Evolutionary conservation across 2,113 vertebrate species (phyloP), one percentile per base, ranked within the genome.

Genomic region (Chauna torquata): DNA sequence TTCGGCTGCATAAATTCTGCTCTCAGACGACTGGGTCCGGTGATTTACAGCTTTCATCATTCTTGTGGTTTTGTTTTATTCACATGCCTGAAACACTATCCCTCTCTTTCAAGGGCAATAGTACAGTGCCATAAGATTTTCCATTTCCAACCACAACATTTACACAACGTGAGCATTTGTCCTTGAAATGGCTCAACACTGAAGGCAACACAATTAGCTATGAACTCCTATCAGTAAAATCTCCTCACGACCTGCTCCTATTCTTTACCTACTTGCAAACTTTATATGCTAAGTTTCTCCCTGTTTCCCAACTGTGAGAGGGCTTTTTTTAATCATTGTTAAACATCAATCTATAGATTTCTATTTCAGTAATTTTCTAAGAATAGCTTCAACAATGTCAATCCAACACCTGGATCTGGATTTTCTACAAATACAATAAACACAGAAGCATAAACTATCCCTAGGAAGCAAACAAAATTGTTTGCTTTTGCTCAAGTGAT

Each of bases 381-480:
- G 45, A 52, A 76, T 12, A 64, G 34, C 36, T 91, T 44, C 44
- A 72, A 36, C n/a, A 6, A 77, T 22, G 18, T 30, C 4, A 1
- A 52, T 61, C 34, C 45, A 70, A 24, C 36, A 70, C 8, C 44
- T 65, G 72, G 32, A 59, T n/a, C 12, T 44, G 32, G 8, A 83
- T 92, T 94, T 92, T 69, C 71, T 52, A 72, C 58, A 72, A 65
- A 86, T 49, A 16, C 40, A 77, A 78, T 61, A 45, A 80, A 68
- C 8, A 23, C 30, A 69, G 62, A 76, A 30, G 17, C 36, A 47
- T 16, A 81, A 57, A 12, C 28, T 57, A 44, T 4, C 25, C 28
- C 62, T 32, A 44, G 62, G n/a, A 94, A 54, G 62, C 72, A 76
- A 96, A 61, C 32, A 76, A 57, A 17, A 76, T 13, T 14, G 44